These are phyloP conservation scores for Platalea minor DNA, from an alignment of 2,797 vertebrate species.

Conservation along the genomic window DNA sequence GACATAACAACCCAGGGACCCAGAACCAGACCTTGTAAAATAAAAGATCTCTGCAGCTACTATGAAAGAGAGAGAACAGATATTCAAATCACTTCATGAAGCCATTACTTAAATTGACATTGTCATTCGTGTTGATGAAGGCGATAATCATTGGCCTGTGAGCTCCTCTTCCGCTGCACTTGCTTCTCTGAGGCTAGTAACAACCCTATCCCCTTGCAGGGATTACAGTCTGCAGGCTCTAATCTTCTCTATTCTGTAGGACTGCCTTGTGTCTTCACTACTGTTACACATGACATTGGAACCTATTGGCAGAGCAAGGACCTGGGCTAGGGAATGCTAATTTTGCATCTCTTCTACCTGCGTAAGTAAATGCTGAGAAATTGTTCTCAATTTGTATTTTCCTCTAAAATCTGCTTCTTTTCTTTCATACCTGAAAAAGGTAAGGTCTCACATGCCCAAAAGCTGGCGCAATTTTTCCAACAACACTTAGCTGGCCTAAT, in stretches of 20 bases:
- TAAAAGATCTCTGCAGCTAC: background rate
- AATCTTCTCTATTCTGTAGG: background rate
- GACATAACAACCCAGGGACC: background rate
- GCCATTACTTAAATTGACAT: background rate
- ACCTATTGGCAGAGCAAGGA: background rate
- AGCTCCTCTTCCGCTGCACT: background rate
- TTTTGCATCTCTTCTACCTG: background rate
- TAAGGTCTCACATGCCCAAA: background rate
- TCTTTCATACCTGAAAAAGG: background rate
- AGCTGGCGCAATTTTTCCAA: background rate
- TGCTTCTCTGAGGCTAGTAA: background rate
- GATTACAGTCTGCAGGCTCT: background rate
- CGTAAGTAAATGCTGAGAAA: background rate
- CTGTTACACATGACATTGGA: background rate
- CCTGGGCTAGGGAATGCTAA: background rate
- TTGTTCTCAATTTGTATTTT: background rate
- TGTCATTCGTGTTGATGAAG: background rate
- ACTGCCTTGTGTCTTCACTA: background rate
- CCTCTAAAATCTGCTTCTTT: background rate
- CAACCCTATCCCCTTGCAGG: background rate
- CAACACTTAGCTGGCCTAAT: background rate
- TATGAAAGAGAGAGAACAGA: background rate
- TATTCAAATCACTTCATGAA: background rate
- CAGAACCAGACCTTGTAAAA: background rate
- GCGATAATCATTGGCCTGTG: background rate